These are phyloP conservation scores for Gambusia holbrooki DNA, from an alignment of 2,113 vertebrate species.

Conservation along the genomic window DNA sequence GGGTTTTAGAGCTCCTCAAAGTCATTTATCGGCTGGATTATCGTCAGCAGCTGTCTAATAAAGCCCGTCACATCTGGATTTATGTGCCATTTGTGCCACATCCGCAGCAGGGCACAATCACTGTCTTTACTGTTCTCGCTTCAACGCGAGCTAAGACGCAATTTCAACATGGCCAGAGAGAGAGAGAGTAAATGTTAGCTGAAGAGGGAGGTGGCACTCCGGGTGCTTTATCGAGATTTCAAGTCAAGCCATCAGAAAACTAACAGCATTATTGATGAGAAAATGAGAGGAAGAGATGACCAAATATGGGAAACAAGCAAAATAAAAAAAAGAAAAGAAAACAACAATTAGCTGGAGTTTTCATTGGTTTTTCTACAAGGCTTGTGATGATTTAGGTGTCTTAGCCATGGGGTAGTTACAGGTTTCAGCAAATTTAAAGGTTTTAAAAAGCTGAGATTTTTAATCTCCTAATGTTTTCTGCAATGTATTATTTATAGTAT, in stretches of 20 bases:
- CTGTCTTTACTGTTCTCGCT: constrained; percentile 39
- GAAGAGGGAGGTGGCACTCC: neutral
- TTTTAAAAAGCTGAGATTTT: neutral
- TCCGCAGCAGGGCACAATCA: constrained; percentile 41
- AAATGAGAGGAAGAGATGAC: neutral
- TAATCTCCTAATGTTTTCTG: neutral
- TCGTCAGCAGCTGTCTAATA: constrained; percentile 72
- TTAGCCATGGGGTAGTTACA: too few relatives aligned
- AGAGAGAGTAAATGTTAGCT: constrained; percentile 25
- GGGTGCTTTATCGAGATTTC: constrained; percentile 11
- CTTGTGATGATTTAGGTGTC: neutral
- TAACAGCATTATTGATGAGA: neutral
- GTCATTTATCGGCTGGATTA: constrained; percentile 73
- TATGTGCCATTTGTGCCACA: constrained; percentile 69
- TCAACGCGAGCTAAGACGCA: constrained; percentile 31
- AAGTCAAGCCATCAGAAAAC: neutral
- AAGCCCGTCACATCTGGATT: constrained; percentile 71
- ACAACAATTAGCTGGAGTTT: neutral
- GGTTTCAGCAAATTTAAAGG: neutral
- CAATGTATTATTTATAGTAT: too few relatives aligned
- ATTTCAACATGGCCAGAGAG: constrained; percentile 18
- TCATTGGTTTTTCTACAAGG: neutral
- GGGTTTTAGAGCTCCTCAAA: constrained; percentile 60
- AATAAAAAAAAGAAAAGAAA: neutral
- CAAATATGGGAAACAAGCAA: neutral